Evolutionary conservation across 2,113 vertebrate genomes (phyloP).

Genomic region (Gallinago undulata): DNA sequence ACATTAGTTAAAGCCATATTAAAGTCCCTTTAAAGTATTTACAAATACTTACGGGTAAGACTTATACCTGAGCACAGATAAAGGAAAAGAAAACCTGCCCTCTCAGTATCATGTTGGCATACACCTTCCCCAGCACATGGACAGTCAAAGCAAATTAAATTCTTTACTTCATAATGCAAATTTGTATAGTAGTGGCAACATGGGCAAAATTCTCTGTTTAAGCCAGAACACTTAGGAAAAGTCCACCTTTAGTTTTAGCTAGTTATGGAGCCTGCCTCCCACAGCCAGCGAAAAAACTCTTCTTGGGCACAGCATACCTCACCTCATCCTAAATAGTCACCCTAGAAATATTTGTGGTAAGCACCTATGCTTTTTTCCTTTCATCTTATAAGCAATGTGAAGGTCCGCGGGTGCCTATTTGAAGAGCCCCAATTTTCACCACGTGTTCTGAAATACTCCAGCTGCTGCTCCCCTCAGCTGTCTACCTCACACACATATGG

Average conservation of each 20-base stretch:
- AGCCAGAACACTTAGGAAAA: not conserved
- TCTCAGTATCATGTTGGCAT: not conserved
- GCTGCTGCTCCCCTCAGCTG: not conserved
- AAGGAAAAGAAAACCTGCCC: not conserved
- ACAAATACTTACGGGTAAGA: not conserved
- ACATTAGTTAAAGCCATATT: not conserved
- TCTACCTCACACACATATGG: fast-evolving
- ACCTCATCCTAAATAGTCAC: not conserved
- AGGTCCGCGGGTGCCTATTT: not conserved
- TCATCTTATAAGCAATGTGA: not conserved
- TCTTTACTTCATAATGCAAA: not conserved
- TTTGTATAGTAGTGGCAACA: not conserved
- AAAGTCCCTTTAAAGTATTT: not conserved
- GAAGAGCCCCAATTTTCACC: not conserved
- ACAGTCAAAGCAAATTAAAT: not conserved
- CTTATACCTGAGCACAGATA: not conserved
- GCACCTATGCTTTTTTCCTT: not conserved
- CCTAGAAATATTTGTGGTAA: not conserved
- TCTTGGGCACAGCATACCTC: not conserved
- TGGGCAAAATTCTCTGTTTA: not conserved
- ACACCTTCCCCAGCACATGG: not conserved
- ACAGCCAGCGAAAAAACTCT: not conserved
- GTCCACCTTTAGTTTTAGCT: not conserved
- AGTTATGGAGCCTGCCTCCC: not conserved
- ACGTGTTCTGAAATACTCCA: not conserved